Evolutionary conservation across 2,113 vertebrate genomes (phyloP).

Genomic region (Chionomys nivalis): DNA sequence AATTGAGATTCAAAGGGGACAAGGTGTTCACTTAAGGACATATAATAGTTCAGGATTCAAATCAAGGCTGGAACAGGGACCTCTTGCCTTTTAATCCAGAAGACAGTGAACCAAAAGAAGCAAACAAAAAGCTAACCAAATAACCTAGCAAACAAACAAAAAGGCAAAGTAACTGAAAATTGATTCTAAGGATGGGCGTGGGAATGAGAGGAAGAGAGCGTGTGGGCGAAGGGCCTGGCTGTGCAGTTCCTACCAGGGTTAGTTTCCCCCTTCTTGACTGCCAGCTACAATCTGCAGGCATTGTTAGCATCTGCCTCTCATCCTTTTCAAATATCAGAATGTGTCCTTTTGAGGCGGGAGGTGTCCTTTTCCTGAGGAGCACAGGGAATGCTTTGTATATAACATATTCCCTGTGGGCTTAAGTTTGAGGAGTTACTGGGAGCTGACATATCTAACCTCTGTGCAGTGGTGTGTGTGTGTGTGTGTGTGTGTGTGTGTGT

Average conservation of each 20-base stretch:
- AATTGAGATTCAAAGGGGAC: neutral
- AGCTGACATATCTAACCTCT: neutral
- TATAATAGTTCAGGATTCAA: neutral
- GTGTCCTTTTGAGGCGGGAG: neutral
- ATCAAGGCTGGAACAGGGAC: neutral
- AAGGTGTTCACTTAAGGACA: neutral
- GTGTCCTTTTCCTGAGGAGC: neutral
- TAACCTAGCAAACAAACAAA: neutral
- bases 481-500: neutral
- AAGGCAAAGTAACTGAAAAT: neutral
- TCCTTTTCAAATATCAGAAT: conserved; percentile 4
- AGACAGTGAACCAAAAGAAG: neutral
- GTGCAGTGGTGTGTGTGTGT: neutral
- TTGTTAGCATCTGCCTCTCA: neutral
- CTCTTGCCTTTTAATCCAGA: neutral
- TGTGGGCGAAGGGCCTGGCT: neutral
- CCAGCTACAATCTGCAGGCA: neutral
- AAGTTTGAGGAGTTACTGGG: neutral
- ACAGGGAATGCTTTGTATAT: neutral
- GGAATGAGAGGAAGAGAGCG: neutral
- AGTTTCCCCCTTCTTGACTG: neutral
- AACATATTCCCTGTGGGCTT: neutral
- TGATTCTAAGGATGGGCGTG: neutral
- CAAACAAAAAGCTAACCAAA: neutral
- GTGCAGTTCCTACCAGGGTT: neutral